These are phyloP conservation scores for Coregonus clupeaformis DNA, from an alignment of 2,113 vertebrate genomes.

Conservation along the genomic window DNA sequence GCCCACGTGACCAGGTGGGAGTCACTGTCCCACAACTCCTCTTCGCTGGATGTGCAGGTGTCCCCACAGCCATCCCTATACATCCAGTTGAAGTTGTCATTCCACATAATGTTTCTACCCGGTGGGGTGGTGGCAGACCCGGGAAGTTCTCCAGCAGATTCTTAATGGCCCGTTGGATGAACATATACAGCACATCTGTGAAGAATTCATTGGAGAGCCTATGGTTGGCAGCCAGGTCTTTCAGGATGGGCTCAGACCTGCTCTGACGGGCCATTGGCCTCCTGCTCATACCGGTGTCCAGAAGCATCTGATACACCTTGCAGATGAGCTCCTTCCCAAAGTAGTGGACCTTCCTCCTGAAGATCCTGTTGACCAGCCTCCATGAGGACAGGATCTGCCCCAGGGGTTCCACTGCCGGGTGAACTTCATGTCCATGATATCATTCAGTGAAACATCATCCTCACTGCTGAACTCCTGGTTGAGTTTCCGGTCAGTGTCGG, in stretches of 20 bases:
- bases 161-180: not conserved
- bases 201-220: not conserved
- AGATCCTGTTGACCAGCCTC: no score
- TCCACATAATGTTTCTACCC: not conserved
- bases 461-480: no score
- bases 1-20: not conserved
- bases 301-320: not conserved
- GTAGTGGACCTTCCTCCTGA: no score
- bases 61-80: not conserved
- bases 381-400: no score
- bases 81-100: not conserved
- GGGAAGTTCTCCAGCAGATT: not conserved
- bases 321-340: not conserved
- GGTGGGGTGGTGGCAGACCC: not conserved
- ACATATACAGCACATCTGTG: not conserved
- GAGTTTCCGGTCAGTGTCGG: no score
- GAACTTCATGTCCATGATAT: no score
- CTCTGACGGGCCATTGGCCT: not conserved
- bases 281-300: not conserved
- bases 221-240: not conserved
- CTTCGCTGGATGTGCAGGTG: not conserved
- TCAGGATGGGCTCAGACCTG: not conserved
- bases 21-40: not conserved
- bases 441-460: no score
- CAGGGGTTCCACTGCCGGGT: no score